A percentile compares a stretch with the other conserved stretches of the same genome.
Conservation (phyloP, 2,888 invertebrate species). For the Machimus rusticus region DNA sequence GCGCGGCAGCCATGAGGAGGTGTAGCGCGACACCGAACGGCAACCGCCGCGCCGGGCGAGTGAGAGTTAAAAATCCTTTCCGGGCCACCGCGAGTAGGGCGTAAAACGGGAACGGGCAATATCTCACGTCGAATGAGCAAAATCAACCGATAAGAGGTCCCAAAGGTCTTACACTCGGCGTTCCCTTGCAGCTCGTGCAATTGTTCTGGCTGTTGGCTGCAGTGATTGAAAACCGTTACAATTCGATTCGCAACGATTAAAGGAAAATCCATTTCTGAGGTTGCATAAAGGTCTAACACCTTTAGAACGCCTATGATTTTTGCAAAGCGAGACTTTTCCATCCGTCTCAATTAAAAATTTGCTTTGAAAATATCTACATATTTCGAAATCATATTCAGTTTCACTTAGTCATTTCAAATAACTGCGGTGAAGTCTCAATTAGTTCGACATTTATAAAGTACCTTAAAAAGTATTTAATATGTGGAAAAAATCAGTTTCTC, state of each 20-base stretch:
- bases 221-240: background rate
- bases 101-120: background rate
- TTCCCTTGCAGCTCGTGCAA: background rate
- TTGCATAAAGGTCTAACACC: background rate
- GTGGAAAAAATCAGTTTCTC: background rate
- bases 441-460: background rate
- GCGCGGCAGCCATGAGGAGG: background rate
- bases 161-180: background rate
- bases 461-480: background rate
- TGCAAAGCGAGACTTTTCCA: background rate
- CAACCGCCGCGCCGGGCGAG: background rate
- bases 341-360: background rate
- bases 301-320: background rate
- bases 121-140: background rate
- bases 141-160: background rate
- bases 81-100: background rate
- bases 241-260: background rate
- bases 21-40: background rate
- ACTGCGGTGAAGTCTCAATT: background rate
- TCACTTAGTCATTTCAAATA: background rate
- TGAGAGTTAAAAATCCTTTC: slow-evolving; percentile 2
- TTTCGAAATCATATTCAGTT: background rate
- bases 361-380: background rate
- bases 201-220: background rate
- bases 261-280: background rate